Base-by-base conservation (phyloP, 1,140 invertebrate species). In the Dysdera silvatica region DNA sequence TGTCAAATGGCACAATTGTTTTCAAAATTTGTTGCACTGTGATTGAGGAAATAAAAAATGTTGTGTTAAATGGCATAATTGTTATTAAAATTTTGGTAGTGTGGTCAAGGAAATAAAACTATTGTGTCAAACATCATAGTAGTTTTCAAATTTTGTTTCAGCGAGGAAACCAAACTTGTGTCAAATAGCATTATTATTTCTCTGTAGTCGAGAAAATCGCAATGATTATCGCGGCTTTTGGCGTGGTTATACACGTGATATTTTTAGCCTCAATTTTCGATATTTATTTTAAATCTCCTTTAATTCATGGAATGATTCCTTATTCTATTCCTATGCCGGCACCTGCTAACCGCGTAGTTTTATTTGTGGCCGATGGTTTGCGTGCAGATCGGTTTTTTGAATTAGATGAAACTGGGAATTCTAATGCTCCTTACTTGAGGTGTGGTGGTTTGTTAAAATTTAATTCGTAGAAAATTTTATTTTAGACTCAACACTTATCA, bases 301-400 rank as follows among this genome's bases (percentile, higher is more conserved):
- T 84, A 4, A 75, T 84, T 14, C 77, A 81, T 70, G 77, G 77
- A n/a, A 78, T 79, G 75, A 72, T 70, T 16, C 72, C 74, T n/a
- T 62, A 72, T 54, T 29, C 54, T 14, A 59, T 69, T 35, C 43
- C 40, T 43, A 69, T 65, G 6, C 57, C 66, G 12, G 78, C 87
- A 0, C 82, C 84, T 24, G 87, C 91, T 0, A 85, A 87, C 71
- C 79, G 91, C 66, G 71, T 95, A 28, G 85, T 95, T 26, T 77
- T 97, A 8, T 85, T 96, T 75, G 83, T 92, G 28, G 86, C 88
- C 16, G 93, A 96, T 83, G 93, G 93, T 12, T 76, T 97, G 54
- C 79, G 92, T 69, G 89, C 87, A 45, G 87, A 92, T 72, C 87
- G 87, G 29, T 87, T 91, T 71, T 79, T 72, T 74, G 72, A 77